Evolutionary conservation across 92 coral and sea anemone species (phyloP).

Genomic region (Meandrina meandrites): DNA sequence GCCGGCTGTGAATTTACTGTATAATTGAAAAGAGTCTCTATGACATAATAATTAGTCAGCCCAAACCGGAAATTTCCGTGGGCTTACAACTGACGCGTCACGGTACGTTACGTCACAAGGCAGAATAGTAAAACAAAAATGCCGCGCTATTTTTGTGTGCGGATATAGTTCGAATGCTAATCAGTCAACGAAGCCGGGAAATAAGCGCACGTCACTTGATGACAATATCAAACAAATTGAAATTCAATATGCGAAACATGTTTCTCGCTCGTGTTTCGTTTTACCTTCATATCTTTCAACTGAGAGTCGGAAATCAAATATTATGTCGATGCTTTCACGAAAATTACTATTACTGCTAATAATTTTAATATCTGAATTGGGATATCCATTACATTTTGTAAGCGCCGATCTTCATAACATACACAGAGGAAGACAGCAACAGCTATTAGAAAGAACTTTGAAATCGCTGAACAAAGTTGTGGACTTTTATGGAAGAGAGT

Average conservation of each 20-base stretch:
- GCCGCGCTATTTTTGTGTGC: background rate
- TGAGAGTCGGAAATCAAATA: background rate
- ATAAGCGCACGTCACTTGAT: background rate
- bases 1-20: too few relatives aligned
- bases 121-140: background rate
- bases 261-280: background rate
- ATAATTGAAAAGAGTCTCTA: too few relatives aligned
- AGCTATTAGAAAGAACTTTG: background rate
- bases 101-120: background rate
- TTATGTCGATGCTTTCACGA: conserved; percentile 1
- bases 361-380: background rate
- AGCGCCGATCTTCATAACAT: background rate
- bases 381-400: background rate
- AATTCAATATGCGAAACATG: background rate
- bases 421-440: background rate
- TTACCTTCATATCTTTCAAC: background rate
- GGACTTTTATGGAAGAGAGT: conserved; percentile 7
- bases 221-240: background rate
- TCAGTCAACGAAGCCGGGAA: background rate
- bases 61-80: too few relatives aligned
- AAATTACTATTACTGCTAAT: background rate
- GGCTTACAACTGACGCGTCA: too few relatives aligned
- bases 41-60: too few relatives aligned
- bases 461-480: background rate
- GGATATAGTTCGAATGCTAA: background rate